Evolutionary conservation across 2,888 invertebrate species (phyloP).

Genomic region (Noctua janthina): DNA sequence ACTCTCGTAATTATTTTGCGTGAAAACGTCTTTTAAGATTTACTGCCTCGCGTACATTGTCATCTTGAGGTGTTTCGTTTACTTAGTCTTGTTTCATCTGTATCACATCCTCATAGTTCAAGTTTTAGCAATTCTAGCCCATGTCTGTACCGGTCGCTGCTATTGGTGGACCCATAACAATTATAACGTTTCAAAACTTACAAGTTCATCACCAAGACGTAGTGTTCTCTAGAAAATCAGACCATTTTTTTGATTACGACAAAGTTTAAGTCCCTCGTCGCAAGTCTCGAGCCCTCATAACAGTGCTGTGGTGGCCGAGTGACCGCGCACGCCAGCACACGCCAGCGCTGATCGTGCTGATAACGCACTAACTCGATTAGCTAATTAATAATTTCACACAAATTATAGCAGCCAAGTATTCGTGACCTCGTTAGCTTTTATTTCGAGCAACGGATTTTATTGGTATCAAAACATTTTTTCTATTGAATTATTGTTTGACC

Average conservation of each 20-base stretch:
- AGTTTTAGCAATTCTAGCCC: background rate
- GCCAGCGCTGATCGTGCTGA: conserved; percentile 68
- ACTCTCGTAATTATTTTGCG: background rate
- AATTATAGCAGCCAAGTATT: conserved; percentile 77
- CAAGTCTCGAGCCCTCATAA: conserved; percentile 23
- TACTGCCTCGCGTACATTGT: background rate
- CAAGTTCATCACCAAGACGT: background rate
- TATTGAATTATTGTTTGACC: conserved; percentile 60
- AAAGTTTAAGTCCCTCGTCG: conserved; percentile 16
- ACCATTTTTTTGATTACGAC: conserved; percentile 6
- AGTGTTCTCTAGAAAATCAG: background rate
- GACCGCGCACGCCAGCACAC: conserved; percentile 27
- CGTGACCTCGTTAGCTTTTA: conserved; percentile 66
- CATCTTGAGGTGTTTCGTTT: background rate
- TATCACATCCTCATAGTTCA: background rate
- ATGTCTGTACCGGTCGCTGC: background rate
- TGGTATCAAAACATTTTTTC: conserved; percentile 53
- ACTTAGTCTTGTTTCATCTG: background rate
- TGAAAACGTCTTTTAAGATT: background rate
- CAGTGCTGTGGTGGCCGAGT: conserved; percentile 47
- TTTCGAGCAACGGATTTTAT: conserved; percentile 58
- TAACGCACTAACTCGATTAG: conserved; percentile 78
- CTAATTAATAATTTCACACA: conserved; percentile 88
- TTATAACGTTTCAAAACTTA: background rate
- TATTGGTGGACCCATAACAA: background rate